Evolutionary conservation across 2,113 vertebrate genomes (phyloP), one percentile per base, ranked within the genome.

Genomic region (Andinoacara biseriatus): DNA sequence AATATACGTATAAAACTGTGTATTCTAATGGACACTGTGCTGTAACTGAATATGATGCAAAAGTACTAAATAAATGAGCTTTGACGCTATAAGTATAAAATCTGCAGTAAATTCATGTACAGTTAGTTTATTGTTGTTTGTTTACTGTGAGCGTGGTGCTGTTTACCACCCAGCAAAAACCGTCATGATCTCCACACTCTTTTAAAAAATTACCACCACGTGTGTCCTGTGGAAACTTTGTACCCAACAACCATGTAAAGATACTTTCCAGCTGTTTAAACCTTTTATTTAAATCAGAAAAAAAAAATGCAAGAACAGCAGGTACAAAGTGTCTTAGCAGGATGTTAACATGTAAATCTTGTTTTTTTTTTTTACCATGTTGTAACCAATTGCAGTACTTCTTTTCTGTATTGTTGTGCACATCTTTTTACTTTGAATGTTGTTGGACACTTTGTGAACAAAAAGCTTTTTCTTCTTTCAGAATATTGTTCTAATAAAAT

Each of bases 401-500:
- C 92, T 89, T 95, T 93, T 95, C 94, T 94, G 92, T 92, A 63
- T 81, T 81, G 91, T 94, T 95, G 96, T 97, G 97, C 96, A 97
- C 96, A 96, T 94, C 90, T 95, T 96, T 96, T 97, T 94, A 96
- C 94, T 91, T 93, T 95, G 85, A 93, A 93, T 96, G 96, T 97
- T 92, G 88, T 91, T 95, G 89, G 96, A 95, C 96, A 96, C 95
- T 95, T 96, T 96, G 96, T 96, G 89, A 88, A 87, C 95, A 96
- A 96, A 95, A 94, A 91, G 93, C 93, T 92, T 78, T 84, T 93
- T 93, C 96, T 95, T 96, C 95, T 96, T 95, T 94, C 95, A 94
- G 96, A 95, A 97, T 96, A 89, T 97, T 97, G 96, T 97, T 98
- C 96, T 96, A 97, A 94, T 96, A 96, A 96, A 98, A 97, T 96